These are phyloP conservation scores for Pipistrellus nathusii DNA, from an alignment of 2,797 vertebrate species.

Conservation along the genomic window DNA sequence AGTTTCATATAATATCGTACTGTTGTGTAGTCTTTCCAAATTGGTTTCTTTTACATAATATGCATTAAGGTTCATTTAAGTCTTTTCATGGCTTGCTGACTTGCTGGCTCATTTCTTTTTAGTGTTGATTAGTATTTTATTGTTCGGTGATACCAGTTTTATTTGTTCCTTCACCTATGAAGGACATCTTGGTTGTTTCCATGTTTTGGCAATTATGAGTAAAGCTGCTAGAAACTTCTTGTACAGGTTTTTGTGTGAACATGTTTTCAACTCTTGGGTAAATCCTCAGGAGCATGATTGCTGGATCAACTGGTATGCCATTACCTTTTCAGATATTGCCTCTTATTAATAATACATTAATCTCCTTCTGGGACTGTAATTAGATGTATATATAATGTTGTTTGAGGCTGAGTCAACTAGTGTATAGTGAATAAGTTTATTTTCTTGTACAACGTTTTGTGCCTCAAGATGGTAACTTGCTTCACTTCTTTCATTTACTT, in stretches of 20 bases:
- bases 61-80: background rate
- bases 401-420: background rate
- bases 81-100: background rate
- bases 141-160: background rate
- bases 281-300: background rate
- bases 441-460: background rate
- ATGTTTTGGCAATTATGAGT: background rate
- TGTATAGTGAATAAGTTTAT: background rate
- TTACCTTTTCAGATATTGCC: background rate
- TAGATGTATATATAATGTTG: background rate
- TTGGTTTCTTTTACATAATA: background rate
- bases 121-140: background rate
- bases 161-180: background rate
- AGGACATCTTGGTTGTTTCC: background rate
- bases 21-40: background rate
- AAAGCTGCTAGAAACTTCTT: background rate
- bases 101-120: background rate
- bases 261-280: background rate
- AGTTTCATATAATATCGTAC: background rate
- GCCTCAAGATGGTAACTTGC: background rate
- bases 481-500: slow-evolving; percentile 16
- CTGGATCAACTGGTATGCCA: background rate
- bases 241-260: background rate
- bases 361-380: background rate
- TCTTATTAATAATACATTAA: background rate